Conservation (phyloP, 2,797 vertebrate species). For the Fistularia tabacaria region DNA sequence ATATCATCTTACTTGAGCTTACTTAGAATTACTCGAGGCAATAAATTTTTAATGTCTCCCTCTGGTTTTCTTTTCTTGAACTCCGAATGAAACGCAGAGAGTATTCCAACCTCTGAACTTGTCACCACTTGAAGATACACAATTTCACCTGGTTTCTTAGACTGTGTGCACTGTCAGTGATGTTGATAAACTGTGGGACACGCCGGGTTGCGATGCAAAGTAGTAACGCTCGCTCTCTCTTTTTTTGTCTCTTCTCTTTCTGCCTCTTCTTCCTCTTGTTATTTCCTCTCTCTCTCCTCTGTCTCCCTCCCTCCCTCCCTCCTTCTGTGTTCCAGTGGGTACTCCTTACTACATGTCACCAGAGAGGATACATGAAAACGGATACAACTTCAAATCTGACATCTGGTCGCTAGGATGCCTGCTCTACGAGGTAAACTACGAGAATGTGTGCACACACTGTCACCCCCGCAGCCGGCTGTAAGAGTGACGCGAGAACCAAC, state of each 20-base stretch:
- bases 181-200: slow-evolving; percentile 52
- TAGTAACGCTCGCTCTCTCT: slow-evolving; percentile 45
- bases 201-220: slow-evolving; percentile 33
- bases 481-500: slow-evolving; percentile 44
- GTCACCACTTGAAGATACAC: slow-evolving; percentile 25
- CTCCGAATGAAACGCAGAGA: slow-evolving; percentile 10
- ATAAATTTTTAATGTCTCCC: slow-evolving; percentile 7
- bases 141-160: slow-evolving; percentile 18
- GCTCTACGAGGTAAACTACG: slow-evolving; percentile 92
- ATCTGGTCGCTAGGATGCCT: slow-evolving; percentile 95
- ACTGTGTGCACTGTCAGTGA: slow-evolving; percentile 40
- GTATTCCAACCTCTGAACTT: slow-evolving; percentile 14
- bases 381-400: slow-evolving; percentile 88
- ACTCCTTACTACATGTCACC: slow-evolving; percentile 91
- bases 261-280: slow-evolving; percentile 13
- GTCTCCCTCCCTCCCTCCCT: slow-evolving; percentile 8
- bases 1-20: slow-evolving; percentile 21
- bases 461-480: slow-evolving; percentile 46
- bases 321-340: slow-evolving; percentile 84
- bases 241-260: slow-evolving; percentile 11
- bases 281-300: slow-evolving; percentile 5
- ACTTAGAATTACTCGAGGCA: slow-evolving; percentile 18
- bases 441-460: slow-evolving; percentile 49
- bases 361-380: slow-evolving; percentile 84
- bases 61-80: slow-evolving; percentile 3